Conservation (phyloP, 2,888 invertebrate species). For the Lasioglossum calceatum region DNA sequence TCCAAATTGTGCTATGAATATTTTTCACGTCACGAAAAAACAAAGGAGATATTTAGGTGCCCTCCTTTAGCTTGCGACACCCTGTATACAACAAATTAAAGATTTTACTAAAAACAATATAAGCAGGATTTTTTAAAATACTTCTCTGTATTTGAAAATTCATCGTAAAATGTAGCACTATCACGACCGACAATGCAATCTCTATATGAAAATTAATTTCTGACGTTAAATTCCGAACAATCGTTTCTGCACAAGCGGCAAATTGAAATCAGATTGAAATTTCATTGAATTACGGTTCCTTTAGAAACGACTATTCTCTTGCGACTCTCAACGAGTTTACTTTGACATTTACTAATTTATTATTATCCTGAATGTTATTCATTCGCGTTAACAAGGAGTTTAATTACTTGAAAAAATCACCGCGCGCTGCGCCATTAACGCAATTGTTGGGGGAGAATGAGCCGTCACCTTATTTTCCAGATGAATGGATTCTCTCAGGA, state of each 20-base stretch:
- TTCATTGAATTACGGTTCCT: constrained; percentile 19
- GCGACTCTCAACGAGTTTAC: not conserved
- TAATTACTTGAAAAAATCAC: not conserved
- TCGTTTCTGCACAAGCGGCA: not conserved
- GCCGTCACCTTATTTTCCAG: not conserved
- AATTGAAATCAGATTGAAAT: constrained; percentile 34
- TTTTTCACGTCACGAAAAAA: too few relatives aligned
- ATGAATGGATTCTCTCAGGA: constrained; percentile 6
- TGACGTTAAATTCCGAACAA: not conserved
- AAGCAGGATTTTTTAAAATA: not conserved
- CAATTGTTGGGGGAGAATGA: not conserved
- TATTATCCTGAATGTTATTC: not conserved
- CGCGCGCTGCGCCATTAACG: not conserved
- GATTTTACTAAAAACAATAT: not conserved
- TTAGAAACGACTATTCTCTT: not conserved
- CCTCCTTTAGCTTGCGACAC: too few relatives aligned
- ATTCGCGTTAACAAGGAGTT: not conserved
- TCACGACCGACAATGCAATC: not conserved
- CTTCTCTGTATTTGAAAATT: not conserved
- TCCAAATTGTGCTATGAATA: too few relatives aligned
- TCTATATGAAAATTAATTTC: constrained; percentile 8
- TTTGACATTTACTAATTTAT: not conserved
- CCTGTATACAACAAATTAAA: too few relatives aligned
- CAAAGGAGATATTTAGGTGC: too few relatives aligned
- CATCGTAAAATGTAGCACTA: not conserved